These are phyloP conservation scores for Oreochromis spilurus DNA, from an alignment of 2,113 vertebrate genomes.

Conservation along the genomic window DNA sequence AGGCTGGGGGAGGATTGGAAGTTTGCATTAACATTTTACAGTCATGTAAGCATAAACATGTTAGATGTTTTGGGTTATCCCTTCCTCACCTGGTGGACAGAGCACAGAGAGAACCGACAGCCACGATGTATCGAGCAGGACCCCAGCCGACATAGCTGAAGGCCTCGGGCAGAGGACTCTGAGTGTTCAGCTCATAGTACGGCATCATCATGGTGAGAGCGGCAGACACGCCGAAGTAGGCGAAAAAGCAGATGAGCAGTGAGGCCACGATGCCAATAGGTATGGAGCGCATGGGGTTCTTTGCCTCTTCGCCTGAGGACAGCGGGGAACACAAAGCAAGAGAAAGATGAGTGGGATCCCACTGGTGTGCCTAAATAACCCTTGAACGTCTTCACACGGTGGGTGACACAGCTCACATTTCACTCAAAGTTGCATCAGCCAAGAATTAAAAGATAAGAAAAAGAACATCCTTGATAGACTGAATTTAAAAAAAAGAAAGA, in stretches of 20 bases:
- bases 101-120: conserved; percentile 89
- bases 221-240: conserved; percentile 90
- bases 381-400: neutral
- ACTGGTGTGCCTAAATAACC: neutral
- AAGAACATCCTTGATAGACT: neutral
- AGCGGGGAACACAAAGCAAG: neutral
- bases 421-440: neutral
- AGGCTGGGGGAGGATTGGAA: conserved; percentile 68
- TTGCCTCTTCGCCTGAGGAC: conserved; percentile 87
- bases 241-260: conserved; percentile 90
- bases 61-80: neutral
- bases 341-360: neutral
- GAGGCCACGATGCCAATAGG: conserved; percentile 90
- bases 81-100: conserved; percentile 87
- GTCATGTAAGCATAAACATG: neutral
- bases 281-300: conserved; percentile 89
- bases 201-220: conserved; percentile 96
- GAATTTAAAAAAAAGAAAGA: neutral
- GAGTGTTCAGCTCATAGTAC: conserved; percentile 81
- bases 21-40: neutral
- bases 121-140: conserved; percentile 86
- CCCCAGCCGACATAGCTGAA: conserved; percentile 84
- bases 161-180: conserved; percentile 89
- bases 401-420: neutral
- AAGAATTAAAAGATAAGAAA: neutral